Evolutionary conservation across 2,888 invertebrate genomes (phyloP).

Genomic region (Brachyptera risi): DNA sequence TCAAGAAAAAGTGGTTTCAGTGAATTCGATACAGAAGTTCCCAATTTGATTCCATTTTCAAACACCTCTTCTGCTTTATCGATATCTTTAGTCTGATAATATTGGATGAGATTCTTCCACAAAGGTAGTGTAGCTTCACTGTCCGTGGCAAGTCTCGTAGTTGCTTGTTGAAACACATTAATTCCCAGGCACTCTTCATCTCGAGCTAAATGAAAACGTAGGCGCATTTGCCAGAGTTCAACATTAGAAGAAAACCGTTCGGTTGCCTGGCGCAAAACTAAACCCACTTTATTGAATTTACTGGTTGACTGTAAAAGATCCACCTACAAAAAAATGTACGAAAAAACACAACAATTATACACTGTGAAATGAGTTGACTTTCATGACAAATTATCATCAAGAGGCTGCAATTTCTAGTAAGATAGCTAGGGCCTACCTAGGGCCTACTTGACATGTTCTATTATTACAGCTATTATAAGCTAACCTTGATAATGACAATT

Average conservation of each 20-base stretch:
- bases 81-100: constrained; percentile 30
- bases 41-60: constrained; percentile 41
- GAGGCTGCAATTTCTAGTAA: too few species aligned
- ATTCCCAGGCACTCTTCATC: constrained; percentile 44
- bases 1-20: constrained; percentile 60
- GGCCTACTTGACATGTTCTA: too few species aligned
- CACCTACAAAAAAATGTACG: constrained; percentile 20
- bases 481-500: too few species aligned
- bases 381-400: too few species aligned
- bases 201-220: constrained; percentile 47
- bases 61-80: constrained; percentile 31
- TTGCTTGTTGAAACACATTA: constrained; percentile 30
- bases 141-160: constrained; percentile 26
- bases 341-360: too few species aligned
- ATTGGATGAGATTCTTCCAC: constrained; percentile 43
- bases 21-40: constrained; percentile 48
- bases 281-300: constrained; percentile 38
- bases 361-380: too few species aligned
- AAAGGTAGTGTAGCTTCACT: constrained; percentile 42
- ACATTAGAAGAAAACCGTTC: constrained; percentile 46
- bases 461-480: too few species aligned
- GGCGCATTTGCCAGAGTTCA: constrained; percentile 51
- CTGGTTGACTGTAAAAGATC: constrained; percentile 29
- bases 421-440: too few species aligned
- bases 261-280: constrained; percentile 47